phyloP scores from a whole-genome alignment of 2,113 vertebrate species.

The Piprites chloris region DNA sequence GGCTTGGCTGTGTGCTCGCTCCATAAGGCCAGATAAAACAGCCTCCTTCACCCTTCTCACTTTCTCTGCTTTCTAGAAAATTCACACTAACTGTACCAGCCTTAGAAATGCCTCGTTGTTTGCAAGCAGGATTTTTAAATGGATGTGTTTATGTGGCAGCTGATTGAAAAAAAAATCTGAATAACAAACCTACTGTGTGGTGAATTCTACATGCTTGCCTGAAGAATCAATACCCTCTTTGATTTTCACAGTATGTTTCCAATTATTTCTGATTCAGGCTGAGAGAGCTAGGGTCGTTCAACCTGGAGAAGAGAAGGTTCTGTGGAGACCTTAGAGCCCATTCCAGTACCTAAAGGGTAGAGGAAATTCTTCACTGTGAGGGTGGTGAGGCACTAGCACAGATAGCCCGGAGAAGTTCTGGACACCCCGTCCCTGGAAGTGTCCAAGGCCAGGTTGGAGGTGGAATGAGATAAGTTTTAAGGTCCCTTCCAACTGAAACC shows the following conservation, averaged over 20 bases:
- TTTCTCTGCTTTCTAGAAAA: neutral
- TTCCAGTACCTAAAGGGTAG: neutral
- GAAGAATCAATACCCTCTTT: slow-evolving; percentile 35
- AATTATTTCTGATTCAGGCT: neutral
- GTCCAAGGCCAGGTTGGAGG: neutral
- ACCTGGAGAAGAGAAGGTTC: neutral
- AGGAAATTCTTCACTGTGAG: neutral
- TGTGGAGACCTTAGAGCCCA: neutral
- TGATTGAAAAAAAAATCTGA: neutral
- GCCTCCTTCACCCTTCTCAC: neutral
- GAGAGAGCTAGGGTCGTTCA: neutral
- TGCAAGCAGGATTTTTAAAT: neutral
- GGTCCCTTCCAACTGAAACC: neutral
- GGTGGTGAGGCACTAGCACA: neutral
- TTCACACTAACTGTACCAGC: neutral
- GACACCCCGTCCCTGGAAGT: neutral
- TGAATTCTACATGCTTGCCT: neutral
- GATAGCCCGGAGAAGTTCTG: neutral
- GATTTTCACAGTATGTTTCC: slow-evolving; percentile 38
- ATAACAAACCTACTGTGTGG: neutral
- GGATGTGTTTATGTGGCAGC: neutral
- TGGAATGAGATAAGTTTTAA: neutral
- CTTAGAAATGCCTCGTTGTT: neutral
- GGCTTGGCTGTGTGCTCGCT: neutral
- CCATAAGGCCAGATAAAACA: neutral